phyloP scores from a whole-genome alignment of 2,797 vertebrate species.

The Neosilurus mollespiculum region DNA sequence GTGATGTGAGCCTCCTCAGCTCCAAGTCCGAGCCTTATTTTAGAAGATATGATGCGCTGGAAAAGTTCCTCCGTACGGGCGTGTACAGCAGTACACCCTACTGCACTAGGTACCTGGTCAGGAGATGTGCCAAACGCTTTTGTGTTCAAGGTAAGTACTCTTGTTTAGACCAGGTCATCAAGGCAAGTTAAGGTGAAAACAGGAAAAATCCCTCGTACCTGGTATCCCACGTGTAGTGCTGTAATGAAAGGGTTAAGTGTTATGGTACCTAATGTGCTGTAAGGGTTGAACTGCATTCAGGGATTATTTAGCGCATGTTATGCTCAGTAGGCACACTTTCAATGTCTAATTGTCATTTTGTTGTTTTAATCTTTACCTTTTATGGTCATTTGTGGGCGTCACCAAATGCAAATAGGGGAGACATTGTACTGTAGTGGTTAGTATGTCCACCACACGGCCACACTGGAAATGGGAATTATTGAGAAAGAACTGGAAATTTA shows the following conservation, averaged over 20 bases:
- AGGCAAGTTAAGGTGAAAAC: neutral
- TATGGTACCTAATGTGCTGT: neutral
- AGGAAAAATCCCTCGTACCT: neutral
- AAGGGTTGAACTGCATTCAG: neutral
- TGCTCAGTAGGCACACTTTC: neutral
- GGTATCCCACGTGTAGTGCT: neutral
- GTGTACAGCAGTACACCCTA: conserved; percentile 32
- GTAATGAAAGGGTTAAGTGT: neutral
- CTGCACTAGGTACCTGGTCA: conserved; percentile 31
- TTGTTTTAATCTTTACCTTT: neutral
- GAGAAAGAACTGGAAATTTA: no score
- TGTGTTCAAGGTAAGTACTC: conserved; percentile 34
- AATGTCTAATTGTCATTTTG: neutral
- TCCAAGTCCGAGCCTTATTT: conserved; percentile 39
- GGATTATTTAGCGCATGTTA: neutral
- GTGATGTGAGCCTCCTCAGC: conserved; percentile 30
- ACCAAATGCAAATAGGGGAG: neutral
- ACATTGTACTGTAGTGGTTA: no score
- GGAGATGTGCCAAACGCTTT: conserved; percentile 44
- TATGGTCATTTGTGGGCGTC: neutral
- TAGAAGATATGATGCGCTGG: conserved; percentile 43
- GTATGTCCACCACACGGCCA: no score
- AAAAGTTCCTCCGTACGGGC: conserved; percentile 44
- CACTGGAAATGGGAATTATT: no score
- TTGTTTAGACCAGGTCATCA: neutral